Evolutionary conservation across 2,888 invertebrate species (phyloP).

Genomic region (Pantelozetes paolii): DNA sequence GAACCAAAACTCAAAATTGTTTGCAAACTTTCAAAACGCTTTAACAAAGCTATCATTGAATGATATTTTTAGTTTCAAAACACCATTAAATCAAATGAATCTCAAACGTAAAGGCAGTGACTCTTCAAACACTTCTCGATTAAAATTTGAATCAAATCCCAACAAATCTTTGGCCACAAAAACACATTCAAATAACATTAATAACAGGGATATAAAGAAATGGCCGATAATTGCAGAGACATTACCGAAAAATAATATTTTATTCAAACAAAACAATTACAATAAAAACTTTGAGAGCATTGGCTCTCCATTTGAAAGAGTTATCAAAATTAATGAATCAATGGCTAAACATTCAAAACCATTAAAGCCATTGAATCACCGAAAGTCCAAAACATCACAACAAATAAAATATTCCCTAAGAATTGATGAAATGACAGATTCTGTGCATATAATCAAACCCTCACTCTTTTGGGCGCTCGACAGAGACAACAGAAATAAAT

Average conservation of each 20-base stretch:
- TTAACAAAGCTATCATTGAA: constrained; percentile 2
- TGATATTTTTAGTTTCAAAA: neutral
- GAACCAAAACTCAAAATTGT: constrained; percentile 4
- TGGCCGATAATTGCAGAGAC: too few species aligned
- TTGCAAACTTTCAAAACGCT: constrained; percentile 4
- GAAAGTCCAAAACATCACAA: neutral
- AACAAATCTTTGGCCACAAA: neutral
- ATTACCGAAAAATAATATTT: neutral
- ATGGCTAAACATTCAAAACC: neutral
- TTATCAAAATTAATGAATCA: neutral
- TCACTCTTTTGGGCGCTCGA: neutral
- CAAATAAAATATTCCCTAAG: neutral
- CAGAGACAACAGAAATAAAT: neutral
- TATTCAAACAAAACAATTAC: neutral
- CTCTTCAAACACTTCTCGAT: neutral
- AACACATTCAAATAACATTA: neutral
- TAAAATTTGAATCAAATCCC: neutral
- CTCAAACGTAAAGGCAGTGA: constrained; percentile 9
- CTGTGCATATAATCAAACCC: neutral
- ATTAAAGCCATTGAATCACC: neutral
- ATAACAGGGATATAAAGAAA: too few species aligned
- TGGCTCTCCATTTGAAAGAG: neutral
- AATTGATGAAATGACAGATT: neutral
- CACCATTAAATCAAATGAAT: constrained; percentile 7
- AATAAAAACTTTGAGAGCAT: neutral